phyloP scores from a whole-genome alignment of 2,888 invertebrate species.

The Tipula unca region DNA sequence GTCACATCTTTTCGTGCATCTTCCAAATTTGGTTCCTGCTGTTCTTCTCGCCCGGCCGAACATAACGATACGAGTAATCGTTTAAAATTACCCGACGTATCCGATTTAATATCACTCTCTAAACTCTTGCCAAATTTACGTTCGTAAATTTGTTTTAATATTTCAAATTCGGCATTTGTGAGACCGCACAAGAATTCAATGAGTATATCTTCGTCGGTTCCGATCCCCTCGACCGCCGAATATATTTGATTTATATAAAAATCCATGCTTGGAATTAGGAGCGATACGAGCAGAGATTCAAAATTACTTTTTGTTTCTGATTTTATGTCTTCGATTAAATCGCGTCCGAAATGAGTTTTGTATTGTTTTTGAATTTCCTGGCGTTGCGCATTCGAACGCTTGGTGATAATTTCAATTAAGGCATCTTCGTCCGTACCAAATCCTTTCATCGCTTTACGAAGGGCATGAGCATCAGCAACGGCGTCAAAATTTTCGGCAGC shows the following conservation, averaged over 20 bases:
- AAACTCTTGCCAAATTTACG: constrained; percentile 65
- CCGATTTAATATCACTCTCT: constrained; percentile 74
- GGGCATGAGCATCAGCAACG: constrained; percentile 66
- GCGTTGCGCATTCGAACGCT: constrained; percentile 77
- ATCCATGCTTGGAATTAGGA: constrained; percentile 77
- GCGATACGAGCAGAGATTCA: constrained; percentile 69
- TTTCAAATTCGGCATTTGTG: constrained; percentile 73
- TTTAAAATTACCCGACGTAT: constrained; percentile 88
- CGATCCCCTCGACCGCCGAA: constrained; percentile 74
- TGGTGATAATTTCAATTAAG: constrained; percentile 74
- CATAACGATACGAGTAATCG: constrained; percentile 79
- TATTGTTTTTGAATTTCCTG: constrained; percentile 35
- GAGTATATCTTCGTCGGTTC: constrained; percentile 79
- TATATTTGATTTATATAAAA: constrained; percentile 77
- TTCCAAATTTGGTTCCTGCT: constrained; percentile 58
- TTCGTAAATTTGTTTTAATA: constrained; percentile 68
- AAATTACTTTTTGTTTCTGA: constrained; percentile 85
- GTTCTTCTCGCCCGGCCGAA: constrained; percentile 63
- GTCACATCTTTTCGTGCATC: constrained; percentile 75
- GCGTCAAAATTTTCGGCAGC: constrained; percentile 72
- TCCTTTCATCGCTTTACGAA: constrained; percentile 89
- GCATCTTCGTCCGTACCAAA: constrained; percentile 82
- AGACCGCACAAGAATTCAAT: constrained; percentile 85
- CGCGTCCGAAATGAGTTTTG: constrained; percentile 46
- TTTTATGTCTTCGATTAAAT: constrained; percentile 73